Conservation (phyloP, 2,113 vertebrate species). For the Tretioscincus oriximinensis region DNA sequence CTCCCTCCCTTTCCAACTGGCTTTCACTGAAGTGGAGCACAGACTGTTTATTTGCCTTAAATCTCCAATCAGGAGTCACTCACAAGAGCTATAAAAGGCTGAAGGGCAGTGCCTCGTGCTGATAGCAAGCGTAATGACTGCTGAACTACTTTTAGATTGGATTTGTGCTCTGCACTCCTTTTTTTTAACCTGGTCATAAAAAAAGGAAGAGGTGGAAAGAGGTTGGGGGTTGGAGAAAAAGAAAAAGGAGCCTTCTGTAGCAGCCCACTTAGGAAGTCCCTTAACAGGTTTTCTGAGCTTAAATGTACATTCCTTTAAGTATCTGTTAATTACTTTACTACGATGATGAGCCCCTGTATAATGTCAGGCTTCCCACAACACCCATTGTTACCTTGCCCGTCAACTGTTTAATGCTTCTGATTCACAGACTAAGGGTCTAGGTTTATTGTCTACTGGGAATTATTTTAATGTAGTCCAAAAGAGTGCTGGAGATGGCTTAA, state of each 20-base stretch:
- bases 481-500: conserved; percentile 64
- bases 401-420: conserved; percentile 60
- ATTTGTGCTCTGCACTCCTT: conserved; percentile 57
- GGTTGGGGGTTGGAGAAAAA: conserved; percentile 10
- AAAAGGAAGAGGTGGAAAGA: conserved; percentile 52
- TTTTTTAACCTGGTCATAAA: conserved; percentile 60
- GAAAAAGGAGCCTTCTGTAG: conserved; percentile 30
- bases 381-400: conserved; percentile 55
- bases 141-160: conserved; percentile 60
- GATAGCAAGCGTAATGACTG: conserved; percentile 61
- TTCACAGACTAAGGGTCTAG: conserved; percentile 58
- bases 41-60: conserved; percentile 50
- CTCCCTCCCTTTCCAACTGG: conserved; percentile 2
- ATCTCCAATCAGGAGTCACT: conserved; percentile 43
- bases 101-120: conserved; percentile 38
- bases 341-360: conserved; percentile 68
- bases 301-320: conserved; percentile 69
- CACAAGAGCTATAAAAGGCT: conserved; percentile 51
- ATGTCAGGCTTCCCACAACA: conserved; percentile 65
- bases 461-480: conserved; percentile 51
- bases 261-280: conserved; percentile 67
- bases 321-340: conserved; percentile 69
- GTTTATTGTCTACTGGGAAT: conserved; percentile 66
- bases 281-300: conserved; percentile 70
- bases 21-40: conserved; percentile 42